Evolutionary conservation across 2,797 vertebrate species (phyloP).

Genomic region (Melanotaenia pygmaea): DNA sequence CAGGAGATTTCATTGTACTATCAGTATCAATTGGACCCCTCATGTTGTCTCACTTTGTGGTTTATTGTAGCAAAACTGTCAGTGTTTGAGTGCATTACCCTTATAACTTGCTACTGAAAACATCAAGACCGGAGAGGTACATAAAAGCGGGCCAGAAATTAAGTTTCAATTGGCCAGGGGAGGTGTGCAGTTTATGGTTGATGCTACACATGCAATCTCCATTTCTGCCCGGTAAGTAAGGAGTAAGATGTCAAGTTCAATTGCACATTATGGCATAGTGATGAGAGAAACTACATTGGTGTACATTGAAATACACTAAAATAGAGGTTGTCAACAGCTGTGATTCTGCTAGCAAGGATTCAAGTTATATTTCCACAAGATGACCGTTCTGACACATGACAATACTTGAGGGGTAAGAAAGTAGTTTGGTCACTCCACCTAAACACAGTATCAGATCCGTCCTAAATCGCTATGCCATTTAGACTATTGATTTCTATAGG

Average conservation of each 20-base stretch:
- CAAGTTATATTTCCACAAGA: background rate
- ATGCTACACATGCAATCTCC: slow-evolving; percentile 14
- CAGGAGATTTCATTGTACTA: slow-evolving; percentile 72
- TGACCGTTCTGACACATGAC: slow-evolving; percentile 5
- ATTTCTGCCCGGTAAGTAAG: slow-evolving; percentile 21
- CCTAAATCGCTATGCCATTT: slow-evolving; percentile 74
- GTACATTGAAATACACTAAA: background rate
- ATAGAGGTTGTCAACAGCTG: background rate
- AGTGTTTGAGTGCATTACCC: slow-evolving; percentile 51
- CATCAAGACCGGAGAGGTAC: slow-evolving; percentile 35
- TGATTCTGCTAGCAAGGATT: background rate
- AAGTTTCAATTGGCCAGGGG: slow-evolving; percentile 40
- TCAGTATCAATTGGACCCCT: slow-evolving; percentile 67
- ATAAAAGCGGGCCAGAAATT: slow-evolving; percentile 44
- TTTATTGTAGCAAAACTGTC: slow-evolving; percentile 67
- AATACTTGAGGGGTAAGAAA: background rate
- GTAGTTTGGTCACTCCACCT: background rate
- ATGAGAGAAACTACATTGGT: background rate
- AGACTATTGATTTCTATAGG: slow-evolving; percentile 74
- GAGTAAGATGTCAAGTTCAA: background rate
- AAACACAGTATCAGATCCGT: slow-evolving; percentile 47
- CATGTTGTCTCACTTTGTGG: slow-evolving; percentile 52
- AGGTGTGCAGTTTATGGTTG: slow-evolving; percentile 1
- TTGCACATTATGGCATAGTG: background rate
- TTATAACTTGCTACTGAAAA: slow-evolving; percentile 47